Conservation (phyloP, 2,797 vertebrate genomes). For the Calcarius lapponicus region DNA sequence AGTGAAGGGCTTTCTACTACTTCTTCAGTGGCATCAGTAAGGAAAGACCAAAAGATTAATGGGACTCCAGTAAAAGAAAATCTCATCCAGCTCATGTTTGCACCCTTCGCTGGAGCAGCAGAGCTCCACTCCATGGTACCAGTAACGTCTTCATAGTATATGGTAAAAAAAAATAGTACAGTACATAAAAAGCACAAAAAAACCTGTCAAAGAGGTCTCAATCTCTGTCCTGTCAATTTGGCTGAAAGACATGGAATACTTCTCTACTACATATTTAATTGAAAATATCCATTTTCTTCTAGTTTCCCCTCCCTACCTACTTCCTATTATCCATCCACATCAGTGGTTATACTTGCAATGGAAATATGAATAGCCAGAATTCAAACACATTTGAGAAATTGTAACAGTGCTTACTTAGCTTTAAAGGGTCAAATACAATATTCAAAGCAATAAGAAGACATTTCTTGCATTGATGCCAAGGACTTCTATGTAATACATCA, state of each 20-base stretch:
- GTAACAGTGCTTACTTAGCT: neutral
- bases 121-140: neutral
- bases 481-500: neutral
- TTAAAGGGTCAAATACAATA: neutral
- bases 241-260: neutral
- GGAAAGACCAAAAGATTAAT: neutral
- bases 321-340: neutral
- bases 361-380: neutral
- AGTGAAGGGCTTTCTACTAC: neutral
- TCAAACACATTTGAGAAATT: neutral
- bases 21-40: neutral
- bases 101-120: neutral
- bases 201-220: neutral
- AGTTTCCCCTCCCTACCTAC: neutral
- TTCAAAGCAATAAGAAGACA: neutral
- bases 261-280: neutral
- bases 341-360: neutral
- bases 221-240: neutral
- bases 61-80: neutral
- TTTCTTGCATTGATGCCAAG: neutral
- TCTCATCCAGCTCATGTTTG: neutral
- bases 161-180: neutral
- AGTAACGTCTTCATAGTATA: neutral
- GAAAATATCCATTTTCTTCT: neutral
- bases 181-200: neutral